Percentiles rank a stretch among this genome's conserved stretches.
Conservation (phyloP, 2,888 invertebrate genomes). For the Drosophila austrosaltans region DNA sequence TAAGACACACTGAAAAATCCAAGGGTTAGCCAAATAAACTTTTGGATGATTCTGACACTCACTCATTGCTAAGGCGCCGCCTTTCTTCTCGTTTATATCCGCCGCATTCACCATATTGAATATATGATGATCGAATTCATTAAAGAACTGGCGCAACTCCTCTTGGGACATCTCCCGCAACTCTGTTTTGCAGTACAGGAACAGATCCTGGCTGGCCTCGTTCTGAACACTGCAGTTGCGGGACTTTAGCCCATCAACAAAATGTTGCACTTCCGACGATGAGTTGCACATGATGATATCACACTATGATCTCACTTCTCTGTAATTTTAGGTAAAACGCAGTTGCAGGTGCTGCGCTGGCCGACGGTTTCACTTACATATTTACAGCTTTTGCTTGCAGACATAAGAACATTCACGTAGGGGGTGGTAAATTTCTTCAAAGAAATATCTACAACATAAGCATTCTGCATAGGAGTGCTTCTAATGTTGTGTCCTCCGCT, state of each 20-base stretch:
- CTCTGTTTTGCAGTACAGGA: slow-evolving; percentile 95
- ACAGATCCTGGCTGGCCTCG: slow-evolving; percentile 94
- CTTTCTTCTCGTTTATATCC: slow-evolving; percentile 97
- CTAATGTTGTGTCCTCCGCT: too few species aligned
- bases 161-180: slow-evolving; percentile 94
- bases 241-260: slow-evolving; percentile 94
- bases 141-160: slow-evolving; percentile 94
- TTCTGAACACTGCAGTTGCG: slow-evolving; percentile 92
- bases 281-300: slow-evolving; percentile 83
- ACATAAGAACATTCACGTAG: too few species aligned
- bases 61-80: slow-evolving; percentile 97
- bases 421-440: too few species aligned
- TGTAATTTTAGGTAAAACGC: too few species aligned
- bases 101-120: slow-evolving; percentile 97
- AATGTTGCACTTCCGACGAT: slow-evolving; percentile 87
- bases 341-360: too few species aligned
- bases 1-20: slow-evolving; percentile 90
- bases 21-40: not conserved
- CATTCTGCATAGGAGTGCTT: too few species aligned
- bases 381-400: too few species aligned
- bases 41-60: slow-evolving; percentile 59
- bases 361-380: too few species aligned
- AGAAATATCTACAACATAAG: too few species aligned
- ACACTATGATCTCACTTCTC: not conserved
- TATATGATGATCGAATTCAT: slow-evolving; percentile 97